Percentiles rank a stretch among this genome's conserved stretches.
Evolutionary conservation across 1,140 invertebrate species (phyloP).

Genomic region (Trachymyrmex cornetzi): DNA sequence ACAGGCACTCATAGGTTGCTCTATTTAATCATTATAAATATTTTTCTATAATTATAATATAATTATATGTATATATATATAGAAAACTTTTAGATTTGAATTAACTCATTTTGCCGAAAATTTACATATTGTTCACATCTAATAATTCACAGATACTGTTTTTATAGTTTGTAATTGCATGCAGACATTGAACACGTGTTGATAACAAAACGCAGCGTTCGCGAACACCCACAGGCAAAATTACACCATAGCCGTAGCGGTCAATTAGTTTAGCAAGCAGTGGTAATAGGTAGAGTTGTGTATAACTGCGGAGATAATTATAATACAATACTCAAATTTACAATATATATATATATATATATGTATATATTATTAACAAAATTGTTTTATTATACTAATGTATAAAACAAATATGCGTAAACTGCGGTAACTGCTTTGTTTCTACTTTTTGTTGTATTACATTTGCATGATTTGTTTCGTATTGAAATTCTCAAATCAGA

Average conservation of each 20-base stretch:
- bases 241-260: slow-evolving; percentile 19
- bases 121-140: background rate
- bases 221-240: slow-evolving; percentile 19
- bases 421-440: background rate
- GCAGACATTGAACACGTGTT: slow-evolving; percentile 29
- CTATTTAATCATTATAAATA: background rate
- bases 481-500: background rate
- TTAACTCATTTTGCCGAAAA: background rate
- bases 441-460: slow-evolving; percentile 9
- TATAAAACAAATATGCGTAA: background rate
- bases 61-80: background rate
- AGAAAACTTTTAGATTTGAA: background rate
- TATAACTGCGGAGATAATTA: slow-evolving; percentile 39
- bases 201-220: slow-evolving; percentile 43
- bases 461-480: background rate
- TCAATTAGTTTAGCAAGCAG: slow-evolving; percentile 46
- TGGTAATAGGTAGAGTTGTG: slow-evolving; percentile 22
- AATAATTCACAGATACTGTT: slow-evolving; percentile 1
- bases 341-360: background rate
- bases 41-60: background rate
- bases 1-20: background rate
- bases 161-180: slow-evolving; percentile 28
- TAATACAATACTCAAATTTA: background rate
- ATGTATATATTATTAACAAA: slow-evolving; percentile 11
- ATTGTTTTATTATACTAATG: background rate